phyloP scores from a whole-genome alignment of 2,797 vertebrate genomes.

The Anguilla anguilla region DNA sequence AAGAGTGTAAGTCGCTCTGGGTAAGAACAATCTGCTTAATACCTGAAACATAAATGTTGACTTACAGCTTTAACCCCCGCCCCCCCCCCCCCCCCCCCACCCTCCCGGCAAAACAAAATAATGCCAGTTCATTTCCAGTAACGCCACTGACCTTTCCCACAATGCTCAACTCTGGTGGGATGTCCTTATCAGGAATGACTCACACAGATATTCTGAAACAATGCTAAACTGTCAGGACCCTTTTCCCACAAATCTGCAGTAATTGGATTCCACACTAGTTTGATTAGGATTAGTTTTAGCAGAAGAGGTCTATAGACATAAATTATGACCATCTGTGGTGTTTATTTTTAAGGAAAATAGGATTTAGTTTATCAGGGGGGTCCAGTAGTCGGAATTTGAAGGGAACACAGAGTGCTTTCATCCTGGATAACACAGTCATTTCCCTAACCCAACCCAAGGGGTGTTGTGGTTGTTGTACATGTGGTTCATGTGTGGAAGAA shows the following conservation, averaged over 20 bases:
- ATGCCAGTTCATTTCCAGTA: conserved; percentile 6
- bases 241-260: background rate
- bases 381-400: background rate
- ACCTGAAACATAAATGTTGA: background rate
- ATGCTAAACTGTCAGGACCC: background rate
- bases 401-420: background rate
- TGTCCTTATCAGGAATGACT: background rate
- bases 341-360: background rate
- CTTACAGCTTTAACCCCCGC: background rate
- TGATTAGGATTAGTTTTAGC: conserved; percentile 22
- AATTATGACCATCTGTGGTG: background rate
- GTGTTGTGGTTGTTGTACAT: background rate
- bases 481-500: background rate
- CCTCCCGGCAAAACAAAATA: background rate
- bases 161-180: conserved; percentile 16
- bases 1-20: background rate
- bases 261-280: conserved; percentile 12
- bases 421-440: background rate
- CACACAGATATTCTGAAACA: conserved; percentile 6
- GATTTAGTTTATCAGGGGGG: background rate
- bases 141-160: background rate
- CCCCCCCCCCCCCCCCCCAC: too few species aligned
- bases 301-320: background rate
- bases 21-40: background rate
- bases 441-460: background rate